phyloP scores from a whole-genome alignment of 2,888 invertebrate species.

The Hermaeophaga mercurialis region DNA sequence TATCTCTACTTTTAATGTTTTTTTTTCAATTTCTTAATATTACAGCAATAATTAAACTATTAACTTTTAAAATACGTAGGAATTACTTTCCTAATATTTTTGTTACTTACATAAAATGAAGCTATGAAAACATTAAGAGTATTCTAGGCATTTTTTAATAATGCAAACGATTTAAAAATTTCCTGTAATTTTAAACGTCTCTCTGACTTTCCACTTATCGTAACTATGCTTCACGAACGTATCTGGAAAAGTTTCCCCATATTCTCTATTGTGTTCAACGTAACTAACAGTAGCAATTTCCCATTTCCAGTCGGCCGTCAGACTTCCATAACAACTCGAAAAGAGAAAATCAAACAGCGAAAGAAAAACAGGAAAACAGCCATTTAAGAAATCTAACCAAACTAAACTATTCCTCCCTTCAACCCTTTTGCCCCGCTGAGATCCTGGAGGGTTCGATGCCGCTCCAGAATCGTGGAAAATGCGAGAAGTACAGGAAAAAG shows the following conservation, averaged over 20 bases:
- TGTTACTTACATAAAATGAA: too few relatives aligned
- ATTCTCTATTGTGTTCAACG: conserved; percentile 4
- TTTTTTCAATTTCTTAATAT: too few relatives aligned
- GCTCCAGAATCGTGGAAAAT: conserved; percentile 28
- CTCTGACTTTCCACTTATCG: conserved; percentile 7
- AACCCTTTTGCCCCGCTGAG: conserved; percentile 14
- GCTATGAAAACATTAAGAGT: too few relatives aligned
- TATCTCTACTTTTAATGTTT: too few relatives aligned
- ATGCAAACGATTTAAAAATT: neutral
- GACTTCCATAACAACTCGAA: conserved; percentile 16
- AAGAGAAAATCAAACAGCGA: conserved; percentile 22
- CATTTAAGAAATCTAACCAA: conserved; percentile 28
- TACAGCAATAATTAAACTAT: too few relatives aligned
- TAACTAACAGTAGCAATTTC: conserved; percentile 13
- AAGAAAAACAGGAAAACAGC: conserved; percentile 26
- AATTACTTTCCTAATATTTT: too few relatives aligned
- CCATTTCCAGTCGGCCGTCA: conserved; percentile 23
- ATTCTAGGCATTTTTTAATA: neutral
- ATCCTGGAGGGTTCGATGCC: too few relatives aligned
- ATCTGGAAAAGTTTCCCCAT: neutral
- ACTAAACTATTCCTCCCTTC: conserved; percentile 21
- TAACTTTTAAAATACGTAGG: too few relatives aligned
- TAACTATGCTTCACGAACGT: neutral
- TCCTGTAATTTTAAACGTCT: too few relatives aligned
- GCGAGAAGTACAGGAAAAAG: conserved; percentile 32